Percentiles rank a stretch among this genome's conserved stretches.
These are phyloP conservation scores for Argynnis bischoffii DNA, from an alignment of 2,888 invertebrate species.

Conservation along the genomic window DNA sequence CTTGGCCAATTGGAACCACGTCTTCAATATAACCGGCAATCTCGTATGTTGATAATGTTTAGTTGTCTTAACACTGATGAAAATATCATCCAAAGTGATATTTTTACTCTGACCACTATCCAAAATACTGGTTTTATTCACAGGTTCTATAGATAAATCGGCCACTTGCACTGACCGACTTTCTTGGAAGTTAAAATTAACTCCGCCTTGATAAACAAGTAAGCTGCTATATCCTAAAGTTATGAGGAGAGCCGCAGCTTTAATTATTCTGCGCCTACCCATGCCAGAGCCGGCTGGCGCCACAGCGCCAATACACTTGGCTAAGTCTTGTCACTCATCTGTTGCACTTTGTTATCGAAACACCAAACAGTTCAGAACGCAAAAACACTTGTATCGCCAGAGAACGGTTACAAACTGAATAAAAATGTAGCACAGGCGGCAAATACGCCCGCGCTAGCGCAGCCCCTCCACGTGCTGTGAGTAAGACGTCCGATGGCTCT, in stretches of 20 bases:
- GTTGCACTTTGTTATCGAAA: conserved; percentile 70
- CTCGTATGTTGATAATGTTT: conserved; percentile 92
- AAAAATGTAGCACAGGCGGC: conserved; percentile 80
- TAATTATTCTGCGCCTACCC: conserved; percentile 75
- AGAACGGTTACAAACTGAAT: conserved; percentile 81
- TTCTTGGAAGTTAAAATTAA: conserved; percentile 77
- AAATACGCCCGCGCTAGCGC: conserved; percentile 71
- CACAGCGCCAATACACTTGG: conserved; percentile 63
- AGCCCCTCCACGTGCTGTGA: conserved; percentile 76
- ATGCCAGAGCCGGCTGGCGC: conserved; percentile 70
- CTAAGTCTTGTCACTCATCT: conserved; percentile 73
- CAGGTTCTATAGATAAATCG: conserved; percentile 75
- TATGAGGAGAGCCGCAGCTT: conserved; percentile 77
- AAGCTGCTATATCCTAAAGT: conserved; percentile 83
- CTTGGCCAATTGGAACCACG: conserved; percentile 97
- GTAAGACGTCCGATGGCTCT: conserved; percentile 53
- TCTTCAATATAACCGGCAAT: conserved; percentile 93
- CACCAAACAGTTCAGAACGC: conserved; percentile 58
- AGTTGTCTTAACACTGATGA: conserved; percentile 97
- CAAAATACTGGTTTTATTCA: conserved; percentile 71
- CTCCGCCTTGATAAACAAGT: conserved; percentile 83
- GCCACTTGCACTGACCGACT: conserved; percentile 73
- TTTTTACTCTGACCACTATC: conserved; percentile 75
- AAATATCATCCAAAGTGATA: conserved; percentile 91
- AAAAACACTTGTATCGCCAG: conserved; percentile 51